Evolutionary conservation across 2,797 vertebrate genomes (phyloP).

Genomic region (Danio albolineatus): DNA sequence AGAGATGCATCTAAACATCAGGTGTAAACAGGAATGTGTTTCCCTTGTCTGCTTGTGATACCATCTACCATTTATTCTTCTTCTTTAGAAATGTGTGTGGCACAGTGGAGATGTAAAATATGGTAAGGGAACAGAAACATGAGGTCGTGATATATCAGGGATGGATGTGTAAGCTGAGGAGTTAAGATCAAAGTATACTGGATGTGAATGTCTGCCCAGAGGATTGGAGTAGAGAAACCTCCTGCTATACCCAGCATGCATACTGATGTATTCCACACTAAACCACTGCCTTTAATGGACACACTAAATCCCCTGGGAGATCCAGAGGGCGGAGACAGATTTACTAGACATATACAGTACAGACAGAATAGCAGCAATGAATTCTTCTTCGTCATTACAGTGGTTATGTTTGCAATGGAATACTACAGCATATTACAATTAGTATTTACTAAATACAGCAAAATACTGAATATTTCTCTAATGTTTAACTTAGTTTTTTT

Average conservation of each 20-base stretch:
- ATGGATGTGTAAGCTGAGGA: constrained; percentile 44
- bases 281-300: constrained; percentile 47
- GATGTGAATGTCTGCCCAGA: constrained; percentile 56
- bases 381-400: not conserved
- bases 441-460: too few species aligned
- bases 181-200: constrained; percentile 63
- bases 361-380: not conserved
- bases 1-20: too few species aligned
- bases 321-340: constrained; percentile 9
- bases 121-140: constrained; percentile 58
- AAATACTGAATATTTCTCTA: too few species aligned
- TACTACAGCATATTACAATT: not conserved
- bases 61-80: not conserved
- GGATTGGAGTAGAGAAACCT: constrained; percentile 58
- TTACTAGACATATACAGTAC: not conserved
- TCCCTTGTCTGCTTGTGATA: too few species aligned
- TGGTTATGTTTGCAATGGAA: not conserved
- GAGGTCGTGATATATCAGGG: constrained; percentile 50
- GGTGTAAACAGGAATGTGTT: too few species aligned
- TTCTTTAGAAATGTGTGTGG: not conserved
- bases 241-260: constrained; percentile 50
- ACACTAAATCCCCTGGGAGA: not conserved
- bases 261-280: constrained; percentile 52
- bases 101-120: constrained; percentile 43
- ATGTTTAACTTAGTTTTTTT: too few species aligned